Percentiles rank a stretch among this genome's conserved stretches.
These are phyloP conservation scores for Melipona beecheii DNA, from an alignment of 2,888 invertebrate species.

Conservation along the genomic window DNA sequence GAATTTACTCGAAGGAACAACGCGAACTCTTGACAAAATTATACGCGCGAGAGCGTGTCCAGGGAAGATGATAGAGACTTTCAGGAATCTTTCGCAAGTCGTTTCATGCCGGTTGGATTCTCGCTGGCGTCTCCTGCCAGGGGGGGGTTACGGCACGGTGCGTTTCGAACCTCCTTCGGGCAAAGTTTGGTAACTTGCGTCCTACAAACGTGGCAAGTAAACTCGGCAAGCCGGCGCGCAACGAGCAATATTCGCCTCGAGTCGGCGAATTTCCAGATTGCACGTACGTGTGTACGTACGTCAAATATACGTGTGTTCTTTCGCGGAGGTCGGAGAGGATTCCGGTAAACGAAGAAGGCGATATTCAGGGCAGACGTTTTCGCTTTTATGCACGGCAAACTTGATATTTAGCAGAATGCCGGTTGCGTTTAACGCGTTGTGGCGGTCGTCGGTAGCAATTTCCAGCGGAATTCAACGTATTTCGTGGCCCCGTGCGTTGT, in stretches of 20 bases:
- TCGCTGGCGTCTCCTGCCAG: not conserved
- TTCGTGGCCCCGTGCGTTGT: not conserved
- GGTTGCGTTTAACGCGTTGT: constrained; percentile 5
- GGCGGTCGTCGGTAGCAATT: not conserved
- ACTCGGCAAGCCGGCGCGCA: not conserved
- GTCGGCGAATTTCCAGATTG: not conserved
- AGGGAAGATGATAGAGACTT: not conserved
- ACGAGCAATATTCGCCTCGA: not conserved
- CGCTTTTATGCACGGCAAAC: not conserved
- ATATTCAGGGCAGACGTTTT: not conserved
- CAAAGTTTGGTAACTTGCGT: constrained; percentile 28
- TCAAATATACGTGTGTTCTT: no score
- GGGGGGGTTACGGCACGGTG: not conserved
- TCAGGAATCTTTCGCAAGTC: not conserved
- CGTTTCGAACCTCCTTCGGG: not conserved
- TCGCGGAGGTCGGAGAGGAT: not conserved
- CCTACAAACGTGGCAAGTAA: not conserved
- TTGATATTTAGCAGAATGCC: constrained; percentile 5
- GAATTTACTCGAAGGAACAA: no score
- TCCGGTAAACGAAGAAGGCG: not conserved
- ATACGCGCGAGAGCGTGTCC: not conserved
- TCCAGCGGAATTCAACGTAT: constrained; percentile 17
- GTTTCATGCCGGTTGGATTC: not conserved
- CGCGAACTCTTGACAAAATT: not conserved
- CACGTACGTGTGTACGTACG: not conserved